phyloP scores from a whole-genome alignment of 1,140 invertebrate genomes.

The Micrasema longulum region DNA sequence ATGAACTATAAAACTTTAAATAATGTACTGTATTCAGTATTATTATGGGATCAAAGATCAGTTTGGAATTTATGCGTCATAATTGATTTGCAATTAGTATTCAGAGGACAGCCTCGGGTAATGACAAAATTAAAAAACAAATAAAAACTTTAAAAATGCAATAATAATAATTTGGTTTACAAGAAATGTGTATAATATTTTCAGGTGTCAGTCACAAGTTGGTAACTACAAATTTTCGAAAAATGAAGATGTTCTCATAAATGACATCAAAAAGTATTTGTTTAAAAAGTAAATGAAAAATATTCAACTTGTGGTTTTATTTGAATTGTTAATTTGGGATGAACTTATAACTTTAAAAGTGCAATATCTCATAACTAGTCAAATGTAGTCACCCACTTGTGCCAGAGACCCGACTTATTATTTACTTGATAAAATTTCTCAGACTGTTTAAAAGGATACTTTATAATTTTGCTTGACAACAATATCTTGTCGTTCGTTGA shows the following conservation, averaged over 20 bases:
- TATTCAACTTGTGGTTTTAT: too few species aligned
- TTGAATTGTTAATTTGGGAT: too few species aligned
- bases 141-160: constrained; percentile 1
- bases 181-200: too few species aligned
- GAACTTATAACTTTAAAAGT: too few species aligned
- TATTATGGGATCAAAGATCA: constrained; percentile 17
- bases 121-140: neutral
- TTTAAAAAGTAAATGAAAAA: too few species aligned
- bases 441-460: constrained; percentile 74
- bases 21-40: constrained; percentile 12
- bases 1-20: neutral
- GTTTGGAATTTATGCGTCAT: neutral
- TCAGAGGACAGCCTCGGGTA: neutral
- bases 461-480: constrained; percentile 84
- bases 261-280: too few species aligned
- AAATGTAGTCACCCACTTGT: neutral
- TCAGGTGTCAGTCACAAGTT: too few species aligned
- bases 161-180: too few species aligned
- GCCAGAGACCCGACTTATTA: too few species aligned
- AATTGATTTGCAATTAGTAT: constrained; percentile 23
- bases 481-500: constrained; percentile 87
- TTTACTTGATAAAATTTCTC: neutral
- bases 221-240: too few species aligned
- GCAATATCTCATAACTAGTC: too few species aligned
- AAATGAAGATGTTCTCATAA: too few species aligned